Base-by-base conservation (phyloP, 2,888 invertebrate species). In the Bedellia somnulentella region DNA sequence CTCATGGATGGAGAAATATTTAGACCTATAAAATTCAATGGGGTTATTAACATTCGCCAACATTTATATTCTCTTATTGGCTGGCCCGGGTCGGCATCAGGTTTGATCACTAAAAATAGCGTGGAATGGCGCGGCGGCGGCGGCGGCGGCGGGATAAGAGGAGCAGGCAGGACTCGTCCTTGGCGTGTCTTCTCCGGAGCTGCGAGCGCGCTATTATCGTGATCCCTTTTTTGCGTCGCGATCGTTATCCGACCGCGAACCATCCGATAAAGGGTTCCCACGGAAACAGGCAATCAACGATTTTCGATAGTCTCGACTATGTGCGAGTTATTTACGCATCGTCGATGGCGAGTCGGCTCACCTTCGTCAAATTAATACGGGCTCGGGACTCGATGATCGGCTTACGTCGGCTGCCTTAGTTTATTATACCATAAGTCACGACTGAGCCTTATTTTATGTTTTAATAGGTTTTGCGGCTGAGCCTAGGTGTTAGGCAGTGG, bases 21-120 rank as follows among this genome's bases (percentile, higher is more conserved):
- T n/a, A n/a, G n/a, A n/a, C n/a, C n/a, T n/a, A n/a, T n/a, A n/a
- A n/a, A n/a, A n/a, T n/a, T n/a, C n/a, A n/a, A n/a, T n/a, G n/a
- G 43, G 43, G 41, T 47, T 46, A 47, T 47, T 45, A 47, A 49
- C 48, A 49, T 47, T 54, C 41, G 49, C 49, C 41, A 49, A 52
- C 47, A 50, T 56, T 56, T 51, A 50, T 54, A 52, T 49, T 47
- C 46, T 43, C 46, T 43, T 47, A 42, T 45, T 43, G 46, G 35
- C 33, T 39, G 44, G 23, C 16, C 42, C 49, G 53, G 52, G 58
- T 50, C 55, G 52, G 56, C 51, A 48, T 55, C 56, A 53, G 51
- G 62, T 61, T 59, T 53, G 61, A 60, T 61, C 51, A 59, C 64
- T 71, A 71, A 70, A 73, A 71, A 73, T 70, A 71, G 68, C 60